phyloP scores from a whole-genome alignment of 1,140 invertebrate species.

The Nymphalis io region DNA sequence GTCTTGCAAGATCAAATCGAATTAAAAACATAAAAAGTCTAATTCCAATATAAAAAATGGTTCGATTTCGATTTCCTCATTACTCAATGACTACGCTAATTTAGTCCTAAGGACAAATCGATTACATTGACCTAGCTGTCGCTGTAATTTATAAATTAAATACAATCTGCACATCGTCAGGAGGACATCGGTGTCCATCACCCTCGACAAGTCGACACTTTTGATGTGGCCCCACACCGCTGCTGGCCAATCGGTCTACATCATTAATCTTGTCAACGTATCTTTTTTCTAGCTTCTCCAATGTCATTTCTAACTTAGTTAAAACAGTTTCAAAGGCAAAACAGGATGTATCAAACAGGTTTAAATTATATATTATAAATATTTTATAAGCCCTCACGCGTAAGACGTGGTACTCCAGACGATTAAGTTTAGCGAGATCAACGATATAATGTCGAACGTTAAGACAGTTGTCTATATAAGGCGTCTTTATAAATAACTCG shows the following conservation, averaged over 20 bases:
- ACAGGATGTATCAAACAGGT: slow-evolving; percentile 8
- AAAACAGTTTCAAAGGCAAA: slow-evolving; percentile 27
- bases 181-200: slow-evolving; percentile 50
- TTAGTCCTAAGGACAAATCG: slow-evolving; percentile 28
- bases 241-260: slow-evolving; percentile 23
- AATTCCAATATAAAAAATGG: neutral
- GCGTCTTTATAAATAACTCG: slow-evolving; percentile 69
- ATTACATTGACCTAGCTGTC: slow-evolving; percentile 12
- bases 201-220: slow-evolving; percentile 42
- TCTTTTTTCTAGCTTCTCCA: slow-evolving; percentile 50
- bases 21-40: neutral
- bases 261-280: slow-evolving; percentile 67
- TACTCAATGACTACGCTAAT: slow-evolving; percentile 20
- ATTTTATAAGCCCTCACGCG: slow-evolving; percentile 14
- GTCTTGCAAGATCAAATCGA: neutral
- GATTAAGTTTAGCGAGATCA: slow-evolving; percentile 21
- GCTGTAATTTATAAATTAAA: slow-evolving; percentile 21
- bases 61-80: neutral
- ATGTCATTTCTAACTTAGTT: slow-evolving; percentile 40
- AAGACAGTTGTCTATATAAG: slow-evolving; percentile 63
- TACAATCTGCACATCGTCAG: slow-evolving; percentile 55
- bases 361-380: slow-evolving; percentile 20
- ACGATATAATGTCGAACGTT: slow-evolving; percentile 33
- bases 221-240: slow-evolving; percentile 50
- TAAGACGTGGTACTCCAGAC: slow-evolving; percentile 1